These are phyloP conservation scores for Lamprologus sp. DNA, from an alignment of 2,113 vertebrate species.

Conservation along the genomic window DNA sequence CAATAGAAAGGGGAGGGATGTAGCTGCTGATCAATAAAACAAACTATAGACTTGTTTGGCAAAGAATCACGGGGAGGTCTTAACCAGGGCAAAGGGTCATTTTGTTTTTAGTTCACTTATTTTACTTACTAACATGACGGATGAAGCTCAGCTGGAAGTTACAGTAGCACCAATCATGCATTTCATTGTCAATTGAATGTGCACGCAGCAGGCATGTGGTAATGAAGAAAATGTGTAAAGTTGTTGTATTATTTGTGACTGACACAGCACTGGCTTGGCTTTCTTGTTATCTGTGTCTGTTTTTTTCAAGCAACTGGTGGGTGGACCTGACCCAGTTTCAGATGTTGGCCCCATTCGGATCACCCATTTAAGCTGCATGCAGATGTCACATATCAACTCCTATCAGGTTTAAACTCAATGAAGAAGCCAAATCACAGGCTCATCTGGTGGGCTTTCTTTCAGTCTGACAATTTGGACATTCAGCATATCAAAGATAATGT, in stretches of 20 bases:
- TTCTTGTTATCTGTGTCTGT: background rate
- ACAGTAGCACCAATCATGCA: fast-evolving
- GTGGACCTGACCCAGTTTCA: background rate
- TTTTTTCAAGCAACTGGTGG: background rate
- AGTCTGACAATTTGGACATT: fast-evolving
- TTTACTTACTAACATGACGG: background rate
- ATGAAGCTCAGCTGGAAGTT: background rate
- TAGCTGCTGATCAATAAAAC: background rate
- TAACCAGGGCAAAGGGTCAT: background rate
- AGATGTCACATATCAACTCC: background rate
- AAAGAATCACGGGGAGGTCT: background rate
- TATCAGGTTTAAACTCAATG: background rate
- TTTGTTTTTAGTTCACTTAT: background rate
- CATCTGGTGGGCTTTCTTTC: background rate
- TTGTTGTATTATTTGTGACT: background rate
- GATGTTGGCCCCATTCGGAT: fast-evolving
- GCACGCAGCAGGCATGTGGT: background rate
- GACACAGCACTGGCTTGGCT: background rate
- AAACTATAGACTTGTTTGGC: background rate
- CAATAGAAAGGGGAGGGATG: background rate
- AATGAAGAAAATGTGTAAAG: background rate
- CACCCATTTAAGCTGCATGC: background rate
- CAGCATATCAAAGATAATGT: background rate
- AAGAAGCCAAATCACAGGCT: background rate
- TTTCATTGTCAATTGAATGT: background rate